A percentile compares a stretch with the other conserved stretches of the same genome.
Conservation (phyloP, 2,888 invertebrate genomes). For the Tortricodes alternella region DNA sequence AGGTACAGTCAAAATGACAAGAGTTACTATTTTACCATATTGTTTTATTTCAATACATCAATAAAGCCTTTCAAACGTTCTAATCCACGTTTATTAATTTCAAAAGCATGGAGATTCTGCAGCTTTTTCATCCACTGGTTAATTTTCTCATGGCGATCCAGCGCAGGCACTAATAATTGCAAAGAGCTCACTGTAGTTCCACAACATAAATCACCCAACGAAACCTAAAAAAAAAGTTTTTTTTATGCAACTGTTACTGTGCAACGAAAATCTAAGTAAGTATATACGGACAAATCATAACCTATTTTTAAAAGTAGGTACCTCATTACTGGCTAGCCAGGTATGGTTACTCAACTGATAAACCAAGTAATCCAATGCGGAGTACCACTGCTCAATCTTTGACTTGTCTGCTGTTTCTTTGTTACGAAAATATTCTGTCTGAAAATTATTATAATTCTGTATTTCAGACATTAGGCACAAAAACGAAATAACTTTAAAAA, state of each 20-base stretch:
- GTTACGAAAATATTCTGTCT: slow-evolving; percentile 57
- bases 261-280: too few relatives aligned
- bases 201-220: slow-evolving; percentile 66
- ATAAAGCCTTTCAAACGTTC: slow-evolving; percentile 47
- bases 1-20: slow-evolving; percentile 15
- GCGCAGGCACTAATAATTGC: slow-evolving; percentile 60
- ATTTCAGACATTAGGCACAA: too few relatives aligned
- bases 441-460: too few relatives aligned
- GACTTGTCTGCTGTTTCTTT: slow-evolving; percentile 43
- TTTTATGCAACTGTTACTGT: too few relatives aligned
- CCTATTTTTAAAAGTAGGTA: too few relatives aligned
- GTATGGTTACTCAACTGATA: slow-evolving; percentile 41
- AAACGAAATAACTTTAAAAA: too few relatives aligned
- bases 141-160: slow-evolving; percentile 56
- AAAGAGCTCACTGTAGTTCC: slow-evolving; percentile 72
- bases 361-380: slow-evolving; percentile 59
- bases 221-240: slow-evolving; percentile 48
- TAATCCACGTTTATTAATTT: slow-evolving; percentile 57
- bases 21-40: not conserved
- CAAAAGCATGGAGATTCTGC: slow-evolving; percentile 49
- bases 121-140: slow-evolving; percentile 63
- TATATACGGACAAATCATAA: too few relatives aligned
- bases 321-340: slow-evolving; percentile 65
- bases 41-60: slow-evolving; percentile 30
- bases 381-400: slow-evolving; percentile 51